Conservation (phyloP, 2,797 vertebrate genomes). For the Botia kubotai region DNA sequence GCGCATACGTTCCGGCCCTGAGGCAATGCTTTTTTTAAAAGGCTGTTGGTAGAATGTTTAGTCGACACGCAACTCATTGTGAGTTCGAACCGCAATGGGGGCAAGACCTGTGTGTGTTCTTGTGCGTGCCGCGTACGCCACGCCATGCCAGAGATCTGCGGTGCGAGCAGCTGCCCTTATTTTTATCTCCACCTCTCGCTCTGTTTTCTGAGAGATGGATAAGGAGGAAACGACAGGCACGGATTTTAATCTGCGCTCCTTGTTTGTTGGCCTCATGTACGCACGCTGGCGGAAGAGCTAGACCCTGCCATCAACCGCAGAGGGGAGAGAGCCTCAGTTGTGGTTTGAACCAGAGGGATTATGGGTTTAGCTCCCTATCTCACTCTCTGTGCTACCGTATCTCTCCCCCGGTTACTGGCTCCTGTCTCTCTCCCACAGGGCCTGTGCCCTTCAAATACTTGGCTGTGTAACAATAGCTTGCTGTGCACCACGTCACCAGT, state of each 20-base stretch:
- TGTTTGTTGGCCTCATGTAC: constrained; percentile 25
- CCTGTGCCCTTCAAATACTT: constrained; percentile 49
- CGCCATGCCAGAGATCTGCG: constrained; percentile 74
- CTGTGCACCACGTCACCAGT: constrained; percentile 43
- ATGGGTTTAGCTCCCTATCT: constrained; percentile 47
- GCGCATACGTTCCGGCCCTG: constrained; percentile 24
- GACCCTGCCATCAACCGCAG: constrained; percentile 27
- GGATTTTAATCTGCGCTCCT: constrained; percentile 26
- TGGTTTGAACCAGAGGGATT: constrained; percentile 48
- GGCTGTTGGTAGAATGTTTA: constrained; percentile 14
- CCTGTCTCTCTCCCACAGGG: constrained; percentile 46
- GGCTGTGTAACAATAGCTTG: constrained; percentile 43
- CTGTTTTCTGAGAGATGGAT: constrained; percentile 38
- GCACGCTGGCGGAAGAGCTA: not conserved
- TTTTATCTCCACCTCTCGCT: constrained; percentile 60
- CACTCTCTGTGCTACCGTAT: constrained; percentile 39
- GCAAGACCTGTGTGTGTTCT: constrained; percentile 33
- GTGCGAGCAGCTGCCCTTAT: constrained; percentile 81
- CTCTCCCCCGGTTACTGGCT: constrained; percentile 43
- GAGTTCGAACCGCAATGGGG: constrained; percentile 35
- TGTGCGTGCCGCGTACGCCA: constrained; percentile 57
- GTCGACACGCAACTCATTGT: constrained; percentile 39
- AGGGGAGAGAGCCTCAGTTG: constrained; percentile 34
- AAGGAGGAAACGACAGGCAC: constrained; percentile 27
- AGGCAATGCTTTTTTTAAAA: constrained; percentile 39